Evolutionary conservation across 37 sponge, comb jelly and placozoan genomes (phyloP).

Genomic region (Crambe crambe): DNA sequence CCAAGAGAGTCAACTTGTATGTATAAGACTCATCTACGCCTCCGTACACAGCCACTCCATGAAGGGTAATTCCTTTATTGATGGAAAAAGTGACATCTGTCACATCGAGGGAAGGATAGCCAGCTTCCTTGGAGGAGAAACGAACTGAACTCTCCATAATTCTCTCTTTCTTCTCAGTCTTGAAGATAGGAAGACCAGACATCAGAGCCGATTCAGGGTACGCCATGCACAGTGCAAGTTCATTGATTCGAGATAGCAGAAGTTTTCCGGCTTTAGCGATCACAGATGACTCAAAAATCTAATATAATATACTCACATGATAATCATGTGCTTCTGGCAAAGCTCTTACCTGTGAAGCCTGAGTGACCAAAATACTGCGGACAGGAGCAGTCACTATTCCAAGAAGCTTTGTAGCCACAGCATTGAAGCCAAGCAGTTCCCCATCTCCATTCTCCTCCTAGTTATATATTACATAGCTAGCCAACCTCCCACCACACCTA

Average conservation of each 20-base stretch:
- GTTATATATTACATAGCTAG: not conserved
- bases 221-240: conserved; percentile 69
- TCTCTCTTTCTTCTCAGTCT: conserved; percentile 45
- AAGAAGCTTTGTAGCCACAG: conserved; percentile 79
- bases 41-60: conserved; percentile 57
- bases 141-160: conserved; percentile 37
- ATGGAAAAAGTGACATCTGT: conserved; percentile 63
- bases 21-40: conserved; percentile 34
- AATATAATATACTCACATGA: not conserved
- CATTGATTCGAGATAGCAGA: conserved; percentile 73
- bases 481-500: not conserved
- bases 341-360: conserved; percentile 29
- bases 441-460: conserved; percentile 71
- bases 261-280: conserved; percentile 60
- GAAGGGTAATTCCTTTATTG: conserved; percentile 60
- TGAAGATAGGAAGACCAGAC: conserved; percentile 37
- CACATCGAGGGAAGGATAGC: conserved; percentile 38
- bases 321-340: conserved; percentile 2
- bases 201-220: conserved; percentile 59
- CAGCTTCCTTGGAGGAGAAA: conserved; percentile 39
- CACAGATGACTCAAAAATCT: conserved; percentile 41
- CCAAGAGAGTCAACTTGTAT: conserved; percentile 36
- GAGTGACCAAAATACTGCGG: conserved; percentile 44
- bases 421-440: conserved; percentile 70
- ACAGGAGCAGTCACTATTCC: conserved; percentile 79